These are phyloP conservation scores for Amblyopsis hoosieri DNA, from an alignment of 2,797 vertebrate genomes.

Conservation along the genomic window DNA sequence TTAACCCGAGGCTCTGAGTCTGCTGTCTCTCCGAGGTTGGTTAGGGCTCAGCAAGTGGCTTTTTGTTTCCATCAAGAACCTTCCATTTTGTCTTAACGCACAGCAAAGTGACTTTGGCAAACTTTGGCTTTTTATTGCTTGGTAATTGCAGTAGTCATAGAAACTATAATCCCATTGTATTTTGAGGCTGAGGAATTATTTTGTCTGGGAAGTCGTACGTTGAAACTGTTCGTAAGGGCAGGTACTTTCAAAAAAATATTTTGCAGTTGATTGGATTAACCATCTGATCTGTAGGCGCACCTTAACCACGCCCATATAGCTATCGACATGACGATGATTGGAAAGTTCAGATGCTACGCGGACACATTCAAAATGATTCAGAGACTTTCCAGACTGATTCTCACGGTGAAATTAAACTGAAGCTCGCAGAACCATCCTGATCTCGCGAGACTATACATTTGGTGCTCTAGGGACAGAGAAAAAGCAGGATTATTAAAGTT, in stretches of 20 bases:
- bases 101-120: conserved; percentile 35
- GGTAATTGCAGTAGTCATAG: conserved; percentile 71
- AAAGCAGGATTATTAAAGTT: conserved; percentile 28
- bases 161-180: conserved; percentile 66
- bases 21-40: conserved; percentile 21
- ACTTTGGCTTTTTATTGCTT: conserved; percentile 58
- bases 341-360: too few relatives aligned
- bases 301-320: too few relatives aligned
- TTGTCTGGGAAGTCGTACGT: conserved; percentile 22
- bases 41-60: conserved; percentile 11
- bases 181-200: conserved; percentile 59
- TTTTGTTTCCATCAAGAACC: conserved; percentile 12
- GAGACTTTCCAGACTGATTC: too few relatives aligned
- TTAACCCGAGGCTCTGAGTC: conserved; percentile 10
- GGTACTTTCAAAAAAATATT: too few relatives aligned
- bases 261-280: too few relatives aligned
- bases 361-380: too few relatives aligned
- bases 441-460: conserved; percentile 9
- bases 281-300: too few relatives aligned
- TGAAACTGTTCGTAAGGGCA: too few relatives aligned
- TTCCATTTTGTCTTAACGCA: conserved; percentile 33
- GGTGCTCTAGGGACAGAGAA: conserved; percentile 26
- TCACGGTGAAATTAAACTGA: too few relatives aligned
- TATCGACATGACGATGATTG: too few relatives aligned
- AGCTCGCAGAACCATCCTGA: too few relatives aligned